phyloP scores from a whole-genome alignment of 53 echinoderm and acorn worm species.

The Holothuria scabra region DNA sequence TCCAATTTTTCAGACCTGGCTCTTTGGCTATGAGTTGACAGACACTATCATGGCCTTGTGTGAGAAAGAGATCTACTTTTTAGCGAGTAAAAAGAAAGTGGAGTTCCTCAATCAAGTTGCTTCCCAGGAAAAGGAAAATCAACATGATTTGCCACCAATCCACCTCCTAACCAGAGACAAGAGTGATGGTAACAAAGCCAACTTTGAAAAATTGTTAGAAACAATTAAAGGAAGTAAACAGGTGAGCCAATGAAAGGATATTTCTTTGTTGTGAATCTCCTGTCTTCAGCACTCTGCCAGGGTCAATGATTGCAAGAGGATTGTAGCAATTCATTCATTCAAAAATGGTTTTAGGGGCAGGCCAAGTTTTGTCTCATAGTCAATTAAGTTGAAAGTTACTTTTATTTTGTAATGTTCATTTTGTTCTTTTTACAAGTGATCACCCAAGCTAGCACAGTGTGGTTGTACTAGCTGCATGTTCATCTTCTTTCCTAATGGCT shows the following conservation, averaged over 20 bases:
- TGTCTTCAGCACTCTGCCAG: no score
- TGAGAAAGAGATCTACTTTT: slow-evolving; percentile 81
- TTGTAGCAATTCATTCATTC: no score
- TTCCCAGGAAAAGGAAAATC: slow-evolving; percentile 89
- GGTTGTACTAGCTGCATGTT: no score
- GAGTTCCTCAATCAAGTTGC: slow-evolving; percentile 79
- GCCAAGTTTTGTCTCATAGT: no score
- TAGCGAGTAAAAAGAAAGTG: slow-evolving; percentile 97
- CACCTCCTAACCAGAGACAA: slow-evolving; percentile 87
- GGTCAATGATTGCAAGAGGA: no score
- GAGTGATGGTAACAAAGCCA: slow-evolving; percentile 87
- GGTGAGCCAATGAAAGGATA: slow-evolving; percentile 33
- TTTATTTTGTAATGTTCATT: no score
- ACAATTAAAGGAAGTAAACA: slow-evolving; percentile 83
- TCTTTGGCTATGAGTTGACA: slow-evolving; percentile 98
- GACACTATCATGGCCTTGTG: slow-evolving; percentile 92
- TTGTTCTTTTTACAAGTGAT: no score
- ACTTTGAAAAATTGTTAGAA: slow-evolving; percentile 76
- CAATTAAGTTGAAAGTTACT: no score
- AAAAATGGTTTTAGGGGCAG: no score
- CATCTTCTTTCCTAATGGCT: no score
- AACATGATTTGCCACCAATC: slow-evolving; percentile 85
- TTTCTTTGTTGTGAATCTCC: no score
- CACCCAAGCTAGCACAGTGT: no score
- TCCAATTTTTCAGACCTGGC: slow-evolving; percentile 76